Base-by-base conservation (phyloP, 1,140 invertebrate genomes). In the Babylonia areolata region DNA sequence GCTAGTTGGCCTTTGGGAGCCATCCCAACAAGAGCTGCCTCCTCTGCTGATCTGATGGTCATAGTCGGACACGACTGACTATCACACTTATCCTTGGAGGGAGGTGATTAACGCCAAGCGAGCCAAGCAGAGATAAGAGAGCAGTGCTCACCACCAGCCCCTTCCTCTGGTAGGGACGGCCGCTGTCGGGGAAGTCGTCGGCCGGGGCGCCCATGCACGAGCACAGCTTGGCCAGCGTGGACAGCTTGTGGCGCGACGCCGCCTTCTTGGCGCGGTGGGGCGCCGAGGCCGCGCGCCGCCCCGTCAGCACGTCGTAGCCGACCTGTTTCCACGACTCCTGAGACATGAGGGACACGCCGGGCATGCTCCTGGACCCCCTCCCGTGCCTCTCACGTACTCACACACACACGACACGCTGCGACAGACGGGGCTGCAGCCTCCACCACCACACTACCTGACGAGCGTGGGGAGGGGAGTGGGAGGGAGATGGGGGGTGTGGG, bases 181-280 rank as follows among this genome's bases (percentile, higher is more conserved):
- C 79, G 31, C 82, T 82, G 35, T 91, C 90, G n/a, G 90, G 88
- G 64, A 88, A 88, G 46, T 91, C 90, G 35, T 88, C 87, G 2
- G 90, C 87, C 31, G 58, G 84, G n/a, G 88, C 87, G 3, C 87
- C 86, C 89, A 91, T 88, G 81, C 91, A 92, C 20, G 91, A 92
- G 84, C 91, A 92, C 28, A 92, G 85, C 86, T 90, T 91, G 75
- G 89, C 54, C n/a, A 91, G 87, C 40, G 87, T 86, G 79, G 87
- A 87, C n/a, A 89, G 78, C 85, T 91, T 92, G 75, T 89, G 87
- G n/a, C 88, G 84, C 28, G 86, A 78, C 9, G 6, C 6, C 46
- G 46, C 6, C 82, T 89, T 89, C 78, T 88, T 89, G 64, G 87
- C 85, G 17, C 17, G 17, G 9, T 51, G 46, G 46, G 46, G 46